Evolutionary conservation across 2,797 vertebrate genomes (phyloP), one percentile per base, ranked within the genome.

Genomic region (Oreonectes daqikongensis): DNA sequence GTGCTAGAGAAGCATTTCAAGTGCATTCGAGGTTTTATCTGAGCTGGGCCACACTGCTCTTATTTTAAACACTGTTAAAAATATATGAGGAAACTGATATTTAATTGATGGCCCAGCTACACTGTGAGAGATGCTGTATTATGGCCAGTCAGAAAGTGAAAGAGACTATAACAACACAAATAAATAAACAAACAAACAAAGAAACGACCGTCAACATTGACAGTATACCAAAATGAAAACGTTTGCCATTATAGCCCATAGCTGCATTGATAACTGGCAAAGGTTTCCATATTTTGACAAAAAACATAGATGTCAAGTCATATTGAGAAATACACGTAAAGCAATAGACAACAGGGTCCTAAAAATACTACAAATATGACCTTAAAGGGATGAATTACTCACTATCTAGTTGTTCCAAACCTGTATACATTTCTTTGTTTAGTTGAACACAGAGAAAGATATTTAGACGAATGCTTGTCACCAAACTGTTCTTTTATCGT

Each of bases 21-120:
- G 67, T 65, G 72, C 59, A 59, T 28, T 17, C 2, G 17, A 3
- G 52, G 32, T 40, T 79, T 15, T 55, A 28, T 75, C 30, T 50
- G 60, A 50, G 65, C 20, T 66, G 61, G 20, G 24, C 22, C 42
- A 32, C 30, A 38, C 65, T 11, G 35, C 17, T 60, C 69, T 72
- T 80, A 66, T 71, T 80, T 80, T 76, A 76, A 80, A 76, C 79
- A 63, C 44, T 30, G 30, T 40, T 26, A 80, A 75, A 75, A 42
- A 80, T 75, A 76, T 55, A 80, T 80, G 73, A 52, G 69, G 42
- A 44, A 61, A 24, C 68, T 77, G 68, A 77, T 80, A 40, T 77
- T 80, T 80, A 80, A 80, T 80, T 77, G 68, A 80, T 80, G 68
- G 18, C 30, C 28, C 44, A 53, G 18, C 12, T 8, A 28, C 17